A percentile compares a stretch with the other conserved stretches of the same genome.
Conservation (phyloP, 1,140 invertebrate species). For the Drosophila erecta region DNA sequence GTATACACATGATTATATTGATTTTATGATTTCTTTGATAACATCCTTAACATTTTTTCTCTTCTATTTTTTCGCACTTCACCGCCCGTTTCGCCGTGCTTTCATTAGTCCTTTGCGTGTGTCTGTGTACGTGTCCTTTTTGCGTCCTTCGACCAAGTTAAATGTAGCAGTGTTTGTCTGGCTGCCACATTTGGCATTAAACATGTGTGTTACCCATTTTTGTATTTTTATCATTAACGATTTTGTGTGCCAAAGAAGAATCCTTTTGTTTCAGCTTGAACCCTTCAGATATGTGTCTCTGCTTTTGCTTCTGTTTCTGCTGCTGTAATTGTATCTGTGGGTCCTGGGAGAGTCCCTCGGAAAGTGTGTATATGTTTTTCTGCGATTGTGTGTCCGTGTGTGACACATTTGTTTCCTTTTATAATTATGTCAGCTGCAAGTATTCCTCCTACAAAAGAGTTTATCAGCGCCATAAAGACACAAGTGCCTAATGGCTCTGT, state of each 20-base stretch:
- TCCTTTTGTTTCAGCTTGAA: conserved; percentile 67
- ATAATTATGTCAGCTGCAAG: conserved; percentile 81
- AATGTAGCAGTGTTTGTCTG: conserved; percentile 37
- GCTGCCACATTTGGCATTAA: conserved; percentile 63
- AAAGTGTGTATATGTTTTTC: conserved; percentile 13
- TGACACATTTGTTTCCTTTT: conserved; percentile 79
- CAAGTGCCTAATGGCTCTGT: conserved; percentile 44
- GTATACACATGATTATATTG: no score
- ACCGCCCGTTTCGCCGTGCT: not conserved
- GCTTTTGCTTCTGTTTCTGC: conserved; percentile 22
- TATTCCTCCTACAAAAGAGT: conserved; percentile 71
- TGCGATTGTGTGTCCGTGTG: conserved; percentile 39
- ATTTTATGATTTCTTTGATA: no score
- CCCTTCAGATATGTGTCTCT: conserved; percentile 65
- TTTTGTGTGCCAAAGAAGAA: conserved; percentile 67
- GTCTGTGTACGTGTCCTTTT: conserved; percentile 50
- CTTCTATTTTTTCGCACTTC: not conserved
- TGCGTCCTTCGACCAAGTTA: conserved; percentile 43
- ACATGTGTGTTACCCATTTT: conserved; percentile 48
- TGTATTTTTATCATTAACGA: conserved; percentile 70
- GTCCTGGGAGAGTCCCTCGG: conserved; percentile 50
- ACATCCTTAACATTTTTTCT: conserved; percentile 4
- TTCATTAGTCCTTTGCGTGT: conserved; percentile 8
- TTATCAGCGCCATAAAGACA: conserved; percentile 64
- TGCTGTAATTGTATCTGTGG: conserved; percentile 48